Evolutionary conservation across 2,113 vertebrate species (phyloP).

Genomic region (Corythoichthys intestinalis): DNA sequence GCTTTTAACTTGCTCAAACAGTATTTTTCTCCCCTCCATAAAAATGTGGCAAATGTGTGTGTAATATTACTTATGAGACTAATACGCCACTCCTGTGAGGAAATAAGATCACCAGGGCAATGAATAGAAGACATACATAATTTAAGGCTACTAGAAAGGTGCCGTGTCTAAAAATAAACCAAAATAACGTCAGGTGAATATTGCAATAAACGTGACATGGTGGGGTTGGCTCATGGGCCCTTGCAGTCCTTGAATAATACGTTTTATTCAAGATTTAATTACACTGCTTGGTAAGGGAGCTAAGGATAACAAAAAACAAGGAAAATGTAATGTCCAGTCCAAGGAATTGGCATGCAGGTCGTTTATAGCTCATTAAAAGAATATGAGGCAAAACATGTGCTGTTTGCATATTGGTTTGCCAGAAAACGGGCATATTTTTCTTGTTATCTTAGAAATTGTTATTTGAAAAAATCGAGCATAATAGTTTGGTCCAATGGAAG

Average conservation of each 20-base stretch:
- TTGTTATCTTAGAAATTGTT: constrained; percentile 24
- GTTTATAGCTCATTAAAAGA: neutral
- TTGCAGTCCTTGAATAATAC: constrained; percentile 60
- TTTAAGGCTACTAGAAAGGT: constrained; percentile 58
- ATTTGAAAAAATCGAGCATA: neutral
- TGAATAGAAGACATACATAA: constrained; percentile 63
- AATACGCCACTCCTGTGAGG: constrained; percentile 14
- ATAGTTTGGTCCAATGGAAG: constrained; percentile 4
- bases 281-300: constrained; percentile 68
- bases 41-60: neutral
- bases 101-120: constrained; percentile 48
- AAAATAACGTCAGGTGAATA: constrained; percentile 64
- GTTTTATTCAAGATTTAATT: constrained; percentile 75
- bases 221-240: constrained; percentile 52
- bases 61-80: neutral
- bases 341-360: neutral
- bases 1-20: neutral
- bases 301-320: constrained; percentile 37
- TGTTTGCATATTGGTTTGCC: neutral
- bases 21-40: neutral
- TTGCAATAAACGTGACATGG: constrained; percentile 66
- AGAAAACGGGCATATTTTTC: neutral
- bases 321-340: neutral
- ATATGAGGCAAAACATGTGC: neutral
- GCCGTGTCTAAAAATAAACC: constrained; percentile 68